Conservation (phyloP, 1,140 invertebrate genomes). For the Drosophila prosaltans region DNA sequence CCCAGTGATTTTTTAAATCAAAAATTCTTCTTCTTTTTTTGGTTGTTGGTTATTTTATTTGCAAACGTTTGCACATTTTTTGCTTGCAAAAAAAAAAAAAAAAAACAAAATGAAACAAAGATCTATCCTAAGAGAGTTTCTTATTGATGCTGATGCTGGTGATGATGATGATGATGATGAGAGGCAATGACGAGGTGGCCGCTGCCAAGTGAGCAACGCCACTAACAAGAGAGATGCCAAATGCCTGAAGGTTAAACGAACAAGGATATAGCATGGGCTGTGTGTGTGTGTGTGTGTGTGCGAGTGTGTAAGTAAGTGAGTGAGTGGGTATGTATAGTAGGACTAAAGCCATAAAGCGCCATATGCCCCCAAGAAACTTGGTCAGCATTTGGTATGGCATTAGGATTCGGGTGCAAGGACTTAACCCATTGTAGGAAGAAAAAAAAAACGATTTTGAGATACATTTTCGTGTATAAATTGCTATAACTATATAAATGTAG, state of each 20-base stretch:
- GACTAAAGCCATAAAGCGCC: constrained; percentile 48
- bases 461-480: background rate
- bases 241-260: background rate
- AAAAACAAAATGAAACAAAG: constrained; percentile 57
- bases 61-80: constrained; percentile 47
- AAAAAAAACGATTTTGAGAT: background rate
- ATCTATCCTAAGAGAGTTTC: constrained; percentile 46
- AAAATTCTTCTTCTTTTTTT: constrained; percentile 24
- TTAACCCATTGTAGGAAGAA: background rate
- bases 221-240: background rate
- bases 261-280: background rate
- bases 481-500: background rate
- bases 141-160: constrained; percentile 12
- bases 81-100: constrained; percentile 40
- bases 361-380: constrained; percentile 54
- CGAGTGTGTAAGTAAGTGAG: constrained; percentile 13
- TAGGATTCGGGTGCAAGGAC: background rate
- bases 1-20: no score
- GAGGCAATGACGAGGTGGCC: constrained; percentile 20
- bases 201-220: constrained; percentile 26
- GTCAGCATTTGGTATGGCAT: constrained; percentile 26
- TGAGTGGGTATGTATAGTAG: constrained; percentile 7
- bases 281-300: background rate
- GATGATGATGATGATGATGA: constrained; percentile 35
- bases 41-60: constrained; percentile 43